Percentiles rank a stretch among this genome's conserved stretches.
Evolutionary conservation across 2,113 vertebrate species (phyloP).

Genomic region (Irena cyanogastra): DNA sequence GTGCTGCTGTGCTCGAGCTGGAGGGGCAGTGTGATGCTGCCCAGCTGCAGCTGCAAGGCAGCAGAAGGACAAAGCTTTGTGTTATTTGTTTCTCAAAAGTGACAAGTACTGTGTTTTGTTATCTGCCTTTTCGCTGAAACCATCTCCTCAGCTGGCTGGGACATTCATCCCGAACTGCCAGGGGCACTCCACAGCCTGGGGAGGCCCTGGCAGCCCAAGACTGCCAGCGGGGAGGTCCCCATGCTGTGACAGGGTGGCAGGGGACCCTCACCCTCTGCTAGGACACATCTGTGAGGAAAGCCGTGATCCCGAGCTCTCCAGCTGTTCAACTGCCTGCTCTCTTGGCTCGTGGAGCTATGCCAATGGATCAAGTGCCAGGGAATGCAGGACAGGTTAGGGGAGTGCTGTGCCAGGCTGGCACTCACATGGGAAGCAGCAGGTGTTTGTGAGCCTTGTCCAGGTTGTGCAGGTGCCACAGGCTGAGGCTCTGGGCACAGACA

Average conservation of each 20-base stretch:
- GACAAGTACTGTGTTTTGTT: constrained; percentile 53
- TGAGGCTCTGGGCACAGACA: not conserved
- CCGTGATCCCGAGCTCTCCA: not conserved
- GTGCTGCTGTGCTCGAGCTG: constrained; percentile 45
- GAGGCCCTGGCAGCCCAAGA: not conserved
- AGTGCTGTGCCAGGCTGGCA: constrained; percentile 1
- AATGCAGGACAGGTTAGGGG: constrained; percentile 10
- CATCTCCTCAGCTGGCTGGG: not conserved
- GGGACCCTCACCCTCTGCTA: not conserved
- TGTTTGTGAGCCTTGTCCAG: constrained; percentile 14
- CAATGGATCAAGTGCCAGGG: not conserved
- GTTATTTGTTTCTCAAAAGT: constrained; percentile 46
- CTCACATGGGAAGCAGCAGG: not conserved
- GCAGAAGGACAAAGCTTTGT: constrained; percentile 58
- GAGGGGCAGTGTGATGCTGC: constrained; percentile 15
- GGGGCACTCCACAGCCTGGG: not conserved
- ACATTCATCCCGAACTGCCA: not conserved
- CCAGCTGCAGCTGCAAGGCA: constrained; percentile 62
- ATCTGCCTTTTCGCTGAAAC: not conserved
- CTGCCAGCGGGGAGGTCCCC: not conserved
- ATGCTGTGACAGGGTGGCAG: not conserved
- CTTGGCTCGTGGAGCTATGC: not conserved
- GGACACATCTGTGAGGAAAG: not conserved
- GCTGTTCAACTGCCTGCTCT: not conserved
- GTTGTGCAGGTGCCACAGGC: not conserved